phyloP scores from a whole-genome alignment of 2,888 invertebrate genomes.

The Drosophila nr. perissopoda region DNA sequence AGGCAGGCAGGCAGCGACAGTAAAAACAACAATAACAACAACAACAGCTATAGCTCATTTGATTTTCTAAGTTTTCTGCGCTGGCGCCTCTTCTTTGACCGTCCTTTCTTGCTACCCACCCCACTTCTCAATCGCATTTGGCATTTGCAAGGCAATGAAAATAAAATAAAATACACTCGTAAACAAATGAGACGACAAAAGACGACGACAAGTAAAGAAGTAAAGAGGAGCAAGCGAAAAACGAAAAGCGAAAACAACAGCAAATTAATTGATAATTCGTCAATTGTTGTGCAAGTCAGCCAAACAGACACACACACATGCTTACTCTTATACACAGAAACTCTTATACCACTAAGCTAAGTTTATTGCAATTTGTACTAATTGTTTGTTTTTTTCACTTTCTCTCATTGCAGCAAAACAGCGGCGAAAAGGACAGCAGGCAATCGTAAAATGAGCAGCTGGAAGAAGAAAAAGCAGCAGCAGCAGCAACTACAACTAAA shows the following conservation, averaged over 20 bases:
- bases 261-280: conserved; percentile 69
- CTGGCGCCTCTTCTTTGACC: conserved; percentile 55
- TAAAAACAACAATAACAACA: conserved; percentile 37
- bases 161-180: conserved; percentile 39
- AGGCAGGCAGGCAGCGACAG: conserved; percentile 49
- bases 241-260: conserved; percentile 45
- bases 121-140: background rate
- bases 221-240: conserved; percentile 21
- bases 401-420: conserved; percentile 71
- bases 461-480: conserved; percentile 26
- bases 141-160: conserved; percentile 26
- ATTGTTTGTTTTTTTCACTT: conserved; percentile 47
- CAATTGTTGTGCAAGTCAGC: conserved; percentile 59
- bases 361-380: conserved; percentile 49
- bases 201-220: conserved; percentile 6
- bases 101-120: conserved; percentile 4
- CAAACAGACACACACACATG: conserved; percentile 13
- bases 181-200: conserved; percentile 51
- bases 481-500: conserved; percentile 42
- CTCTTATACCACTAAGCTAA: conserved; percentile 4
- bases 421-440: conserved; percentile 72
- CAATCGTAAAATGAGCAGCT: conserved; percentile 65
- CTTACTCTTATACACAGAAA: background rate
- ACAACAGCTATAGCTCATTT: conserved; percentile 40
- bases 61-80: conserved; percentile 49